phyloP scores from a whole-genome alignment of 2,797 vertebrate genomes.

The Podarcis lilfordi region DNA sequence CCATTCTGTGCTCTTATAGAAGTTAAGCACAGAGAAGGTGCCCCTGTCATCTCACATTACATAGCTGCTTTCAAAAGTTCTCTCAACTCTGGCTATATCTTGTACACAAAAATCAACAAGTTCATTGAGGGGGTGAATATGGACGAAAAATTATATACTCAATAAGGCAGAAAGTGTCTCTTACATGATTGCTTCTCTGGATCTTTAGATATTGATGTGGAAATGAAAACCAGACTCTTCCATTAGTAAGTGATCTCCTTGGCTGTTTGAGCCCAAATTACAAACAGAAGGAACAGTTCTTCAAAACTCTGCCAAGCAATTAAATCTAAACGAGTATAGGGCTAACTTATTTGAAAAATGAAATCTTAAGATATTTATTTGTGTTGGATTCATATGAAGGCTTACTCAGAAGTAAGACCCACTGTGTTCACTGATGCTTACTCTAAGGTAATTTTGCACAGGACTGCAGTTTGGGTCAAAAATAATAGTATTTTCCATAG shows the following conservation, averaged over 20 bases:
- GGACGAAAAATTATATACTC: neutral
- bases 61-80: neutral
- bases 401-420: neutral
- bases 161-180: neutral
- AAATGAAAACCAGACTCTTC: conserved; percentile 34
- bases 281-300: conserved; percentile 32
- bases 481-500: neutral
- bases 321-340: conserved; percentile 11
- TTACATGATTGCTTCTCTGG: neutral
- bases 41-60: neutral
- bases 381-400: neutral
- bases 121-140: neutral
- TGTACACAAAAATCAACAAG: neutral
- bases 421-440: neutral
- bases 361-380: neutral
- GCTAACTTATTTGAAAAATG: neutral
- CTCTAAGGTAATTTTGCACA: neutral
- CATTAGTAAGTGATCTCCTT: conserved; percentile 6
- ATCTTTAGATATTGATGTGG: conserved; percentile 18
- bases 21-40: neutral
- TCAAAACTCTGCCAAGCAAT: conserved; percentile 5
- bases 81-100: neutral
- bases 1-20: neutral
- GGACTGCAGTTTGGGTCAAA: neutral
- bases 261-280: conserved; percentile 9